Percentiles rank a stretch among this genome's conserved stretches.
Evolutionary conservation across 2,797 vertebrate species (phyloP).

Genomic region (Hirundo rustica): DNA sequence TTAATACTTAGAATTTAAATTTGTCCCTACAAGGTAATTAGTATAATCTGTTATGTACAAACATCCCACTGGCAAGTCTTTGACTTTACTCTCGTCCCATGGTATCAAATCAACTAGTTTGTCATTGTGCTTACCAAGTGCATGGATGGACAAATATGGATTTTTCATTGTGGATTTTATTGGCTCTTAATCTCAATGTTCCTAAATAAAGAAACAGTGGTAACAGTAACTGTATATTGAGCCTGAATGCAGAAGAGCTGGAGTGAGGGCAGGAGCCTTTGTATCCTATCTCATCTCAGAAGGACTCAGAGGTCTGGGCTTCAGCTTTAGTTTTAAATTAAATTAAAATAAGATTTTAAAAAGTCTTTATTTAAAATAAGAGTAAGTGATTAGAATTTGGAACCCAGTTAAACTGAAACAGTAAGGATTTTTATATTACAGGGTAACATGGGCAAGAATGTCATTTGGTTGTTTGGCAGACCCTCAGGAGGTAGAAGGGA

Average conservation of each 20-base stretch:
- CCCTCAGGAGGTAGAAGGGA: neutral
- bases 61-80: slow-evolving; percentile 40
- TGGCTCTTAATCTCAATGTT: neutral
- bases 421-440: neutral
- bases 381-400: neutral
- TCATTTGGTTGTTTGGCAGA: neutral
- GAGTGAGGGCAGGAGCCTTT: neutral
- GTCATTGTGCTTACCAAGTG: slow-evolving; percentile 43
- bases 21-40: slow-evolving; percentile 60
- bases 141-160: slow-evolving; percentile 52
- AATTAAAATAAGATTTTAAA: neutral
- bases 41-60: slow-evolving; percentile 52
- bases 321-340: neutral
- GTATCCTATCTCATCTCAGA: neutral
- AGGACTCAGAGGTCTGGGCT: neutral
- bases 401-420: neutral
- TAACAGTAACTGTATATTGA: neutral
- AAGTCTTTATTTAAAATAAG: neutral
- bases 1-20: slow-evolving; percentile 56
- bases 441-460: neutral
- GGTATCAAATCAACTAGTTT: slow-evolving; percentile 59
- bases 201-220: neutral
- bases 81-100: slow-evolving; percentile 49
- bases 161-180: slow-evolving; percentile 51
- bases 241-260: neutral